These are phyloP conservation scores for Alviniconcha marisindica DNA, from an alignment of 1,140 invertebrate species.

Conservation along the genomic window DNA sequence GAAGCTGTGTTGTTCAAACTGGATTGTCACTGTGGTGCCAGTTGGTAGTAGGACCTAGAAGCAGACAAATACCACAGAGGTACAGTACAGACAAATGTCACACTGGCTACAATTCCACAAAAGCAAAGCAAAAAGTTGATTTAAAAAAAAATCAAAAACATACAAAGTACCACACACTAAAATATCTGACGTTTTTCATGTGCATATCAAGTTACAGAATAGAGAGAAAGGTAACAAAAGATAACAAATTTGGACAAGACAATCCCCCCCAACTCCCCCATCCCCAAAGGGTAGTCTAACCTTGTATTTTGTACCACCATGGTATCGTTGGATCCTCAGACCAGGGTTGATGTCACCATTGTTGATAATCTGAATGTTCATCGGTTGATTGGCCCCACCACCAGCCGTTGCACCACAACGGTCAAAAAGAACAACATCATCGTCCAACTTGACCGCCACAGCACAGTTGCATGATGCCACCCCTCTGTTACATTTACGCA, in stretches of 20 bases:
- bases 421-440: constrained; percentile 69
- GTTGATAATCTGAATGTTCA: constrained; percentile 52
- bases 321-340: constrained; percentile 44
- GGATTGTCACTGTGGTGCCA: constrained; percentile 59
- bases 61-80: too few species aligned
- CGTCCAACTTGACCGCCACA: constrained; percentile 60
- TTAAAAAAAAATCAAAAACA: too few species aligned
- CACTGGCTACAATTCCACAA: too few species aligned
- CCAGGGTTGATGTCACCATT: constrained; percentile 59
- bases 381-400: constrained; percentile 28
- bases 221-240: too few species aligned
- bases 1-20: constrained; percentile 4
- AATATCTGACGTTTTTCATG: too few species aligned
- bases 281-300: too few species aligned
- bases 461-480: constrained; percentile 68
- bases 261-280: too few species aligned
- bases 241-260: too few species aligned
- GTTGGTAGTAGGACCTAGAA: constrained; percentile 67
- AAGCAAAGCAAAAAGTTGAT: too few species aligned
- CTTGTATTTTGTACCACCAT: constrained; percentile 53
- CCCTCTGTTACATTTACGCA: constrained; percentile 49
- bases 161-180: too few species aligned
- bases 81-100: too few species aligned
- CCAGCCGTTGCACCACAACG: constrained; percentile 52
- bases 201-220: too few species aligned